Base-by-base conservation (phyloP, 1,140 invertebrate species). In the Zophobas morio region DNA sequence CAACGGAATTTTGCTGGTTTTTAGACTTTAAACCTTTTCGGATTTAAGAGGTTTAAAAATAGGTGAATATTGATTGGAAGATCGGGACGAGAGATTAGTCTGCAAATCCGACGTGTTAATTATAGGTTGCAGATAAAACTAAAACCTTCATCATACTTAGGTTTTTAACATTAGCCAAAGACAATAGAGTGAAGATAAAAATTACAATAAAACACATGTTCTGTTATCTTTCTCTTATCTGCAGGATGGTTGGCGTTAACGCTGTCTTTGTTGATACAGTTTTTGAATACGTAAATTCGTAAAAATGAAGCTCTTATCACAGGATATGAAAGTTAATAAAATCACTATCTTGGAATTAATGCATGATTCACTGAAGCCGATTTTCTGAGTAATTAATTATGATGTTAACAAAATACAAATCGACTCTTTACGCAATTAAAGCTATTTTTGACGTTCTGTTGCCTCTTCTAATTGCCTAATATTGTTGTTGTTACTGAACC, bases 111-210 rank as follows among this genome's bases (percentile, higher is more conserved):
- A 33, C 35, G 54, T 20, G 20, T 20, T 20, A 57, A 32, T 33
- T n/a, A n/a, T 6, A 57, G 4, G 3, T n/a, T 33, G n/a, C 8
- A 60, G 57, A 60, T 36, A 60, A 60, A 60, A 33, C 33, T 60
- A 60, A 32, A 5, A 35, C 40, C 63, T 70, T 42, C 36, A 39
- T 6, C 33, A 32, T 70, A 70, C 60, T 66, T 33, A 37, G 1
- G 20, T 66, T 2, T 39, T 66, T 66, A 37, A 46, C 42, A 46
- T 8, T 8, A 8, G 3, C 3, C 42, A 46, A 20, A 20, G 20
- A 46, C 42, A 46, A 46, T 46, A 8, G 42, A 46, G 8, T 8
- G 3, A 8, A 46, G 42, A 46, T 46, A 4, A 46, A 46, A 46
- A 3, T 8, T 46, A 4, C 42, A 4, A 8, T 46, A 46, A 8